These are phyloP conservation scores for Malurus melanocephalus DNA, from an alignment of 2,113 vertebrate genomes.

Conservation along the genomic window DNA sequence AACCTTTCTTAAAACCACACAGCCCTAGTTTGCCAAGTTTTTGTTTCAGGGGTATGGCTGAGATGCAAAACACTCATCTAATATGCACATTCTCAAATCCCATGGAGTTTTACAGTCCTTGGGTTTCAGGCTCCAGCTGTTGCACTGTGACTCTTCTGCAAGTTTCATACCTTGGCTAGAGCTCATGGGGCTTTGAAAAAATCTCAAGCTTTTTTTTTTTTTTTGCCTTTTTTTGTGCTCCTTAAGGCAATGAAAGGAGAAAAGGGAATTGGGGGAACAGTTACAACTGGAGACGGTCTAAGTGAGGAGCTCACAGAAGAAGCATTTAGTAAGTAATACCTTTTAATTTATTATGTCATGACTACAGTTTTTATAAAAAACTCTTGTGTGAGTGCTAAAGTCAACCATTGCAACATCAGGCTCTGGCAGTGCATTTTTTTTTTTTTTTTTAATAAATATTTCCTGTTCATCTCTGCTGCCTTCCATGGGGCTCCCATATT, in stretches of 20 bases:
- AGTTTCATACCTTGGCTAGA: background rate
- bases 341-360: background rate
- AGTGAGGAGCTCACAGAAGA: slow-evolving; percentile 94
- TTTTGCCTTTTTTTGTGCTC: background rate
- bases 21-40: background rate
- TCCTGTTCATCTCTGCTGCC: no score
- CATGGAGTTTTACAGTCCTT: background rate
- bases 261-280: slow-evolving; percentile 88
- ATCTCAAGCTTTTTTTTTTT: background rate
- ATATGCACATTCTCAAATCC: background rate
- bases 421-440: no score
- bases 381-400: no score
- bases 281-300: slow-evolving; percentile 82
- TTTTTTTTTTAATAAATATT: no score
- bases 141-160: background rate
- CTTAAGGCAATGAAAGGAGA: slow-evolving; percentile 96
- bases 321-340: slow-evolving; percentile 86
- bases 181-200: background rate
- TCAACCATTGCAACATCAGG: no score
- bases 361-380: background rate
- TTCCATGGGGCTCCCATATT: no score
- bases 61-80: background rate
- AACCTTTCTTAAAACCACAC: background rate
- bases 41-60: background rate
- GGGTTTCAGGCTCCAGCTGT: slow-evolving; percentile 5